Evolutionary conservation across 2,888 invertebrate genomes (phyloP).

Genomic region (Plebejus argus): DNA sequence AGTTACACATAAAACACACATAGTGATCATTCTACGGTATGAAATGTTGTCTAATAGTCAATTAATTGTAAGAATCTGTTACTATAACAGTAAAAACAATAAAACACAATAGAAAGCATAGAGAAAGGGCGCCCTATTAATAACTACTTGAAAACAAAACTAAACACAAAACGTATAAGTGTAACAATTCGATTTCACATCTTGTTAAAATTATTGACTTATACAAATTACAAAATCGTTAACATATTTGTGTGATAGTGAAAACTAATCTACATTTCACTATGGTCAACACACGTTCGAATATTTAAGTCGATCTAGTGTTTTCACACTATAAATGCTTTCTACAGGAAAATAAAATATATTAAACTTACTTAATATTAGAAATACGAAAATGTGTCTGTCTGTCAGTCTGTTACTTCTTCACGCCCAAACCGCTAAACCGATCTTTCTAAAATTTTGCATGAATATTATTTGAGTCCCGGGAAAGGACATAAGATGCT

Average conservation of each 20-base stretch:
- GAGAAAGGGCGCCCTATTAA: conserved; percentile 60
- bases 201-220: conserved; percentile 53
- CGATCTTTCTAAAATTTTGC: too few relatives aligned
- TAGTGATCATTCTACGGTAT: too few relatives aligned
- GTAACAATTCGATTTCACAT: conserved; percentile 61
- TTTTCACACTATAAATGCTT: too few relatives aligned
- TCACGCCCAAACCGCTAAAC: too few relatives aligned
- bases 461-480: too few relatives aligned
- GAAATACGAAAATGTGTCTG: too few relatives aligned
- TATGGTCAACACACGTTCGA: not conserved
- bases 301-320: too few relatives aligned
- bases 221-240: conserved; percentile 20
- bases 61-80: not conserved
- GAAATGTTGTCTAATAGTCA: not conserved
- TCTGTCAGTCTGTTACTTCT: too few relatives aligned
- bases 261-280: conserved; percentile 2
- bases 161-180: conserved; percentile 55
- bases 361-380: too few relatives aligned
- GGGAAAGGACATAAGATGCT: too few relatives aligned
- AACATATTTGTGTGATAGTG: conserved; percentile 12
- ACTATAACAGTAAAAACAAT: conserved; percentile 49
- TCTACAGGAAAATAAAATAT: too few relatives aligned
- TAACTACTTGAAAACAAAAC: conserved; percentile 56
- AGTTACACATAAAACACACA: too few relatives aligned
- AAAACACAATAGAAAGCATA: conserved; percentile 55